Conservation (phyloP, 2,888 invertebrate genomes). For the Aspidiotus destructor region DNA sequence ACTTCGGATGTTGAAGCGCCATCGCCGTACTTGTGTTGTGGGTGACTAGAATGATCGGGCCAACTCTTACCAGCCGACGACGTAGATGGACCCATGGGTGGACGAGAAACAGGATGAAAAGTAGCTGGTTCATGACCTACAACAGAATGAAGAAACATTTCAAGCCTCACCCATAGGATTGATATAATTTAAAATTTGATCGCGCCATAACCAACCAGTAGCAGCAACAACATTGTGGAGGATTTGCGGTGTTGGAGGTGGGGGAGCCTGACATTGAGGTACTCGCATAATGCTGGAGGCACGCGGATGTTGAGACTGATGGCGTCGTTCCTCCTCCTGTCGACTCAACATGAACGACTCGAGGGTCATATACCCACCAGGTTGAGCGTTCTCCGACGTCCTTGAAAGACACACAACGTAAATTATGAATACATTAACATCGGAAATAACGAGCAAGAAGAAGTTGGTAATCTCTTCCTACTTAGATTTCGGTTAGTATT, state of each 20-base stretch:
- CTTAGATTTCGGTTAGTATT: too few species aligned
- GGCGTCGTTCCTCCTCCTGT: constrained; percentile 60
- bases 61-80: background rate
- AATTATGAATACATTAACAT: too few species aligned
- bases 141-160: background rate
- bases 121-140: constrained; percentile 7
- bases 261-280: constrained; percentile 35
- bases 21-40: constrained; percentile 7
- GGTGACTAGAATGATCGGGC: constrained; percentile 9
- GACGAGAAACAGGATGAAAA: constrained; percentile 5
- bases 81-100: background rate
- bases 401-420: constrained; percentile 10
- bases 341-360: constrained; percentile 69
- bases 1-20: constrained; percentile 15
- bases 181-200: background rate
- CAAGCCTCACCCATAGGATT: background rate
- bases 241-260: constrained; percentile 40
- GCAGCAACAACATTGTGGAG: constrained; percentile 37
- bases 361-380: constrained; percentile 58
- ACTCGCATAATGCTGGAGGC: constrained; percentile 31
- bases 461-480: background rate
- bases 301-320: constrained; percentile 37
- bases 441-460: background rate
- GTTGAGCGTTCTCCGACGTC: constrained; percentile 43
- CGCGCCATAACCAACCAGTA: constrained; percentile 17